Evolutionary conservation across 1,140 invertebrate genomes (phyloP), one percentile per base, ranked within the genome.

Genomic region (Parapsyche elsis): DNA sequence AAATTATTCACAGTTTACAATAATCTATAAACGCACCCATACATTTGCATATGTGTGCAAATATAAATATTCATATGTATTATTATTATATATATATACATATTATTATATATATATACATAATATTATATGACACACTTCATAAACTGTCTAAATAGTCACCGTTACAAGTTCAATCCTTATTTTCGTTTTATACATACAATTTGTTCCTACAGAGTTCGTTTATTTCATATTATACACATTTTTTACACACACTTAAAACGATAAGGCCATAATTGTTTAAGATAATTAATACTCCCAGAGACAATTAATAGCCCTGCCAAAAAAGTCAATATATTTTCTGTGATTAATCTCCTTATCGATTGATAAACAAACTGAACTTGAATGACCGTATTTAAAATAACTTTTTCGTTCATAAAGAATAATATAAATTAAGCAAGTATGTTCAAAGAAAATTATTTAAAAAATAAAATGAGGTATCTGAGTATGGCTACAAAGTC

Each of bases 301-400:
- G 38, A 71, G 77, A 61, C 57, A 71, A 38, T 77, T 71, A 64
- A 16, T 64, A 12, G 76, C 67, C 81, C 61, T 76, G 45, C 45
- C 77, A 67, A 71, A 59, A 38, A 79, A 81, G 80, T 83, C 81
- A 83, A 83, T 81, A 83, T 79, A 79, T 83, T 71, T 81, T 79
- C 81, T 83, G 81, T 64, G 77, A 81, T 71, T 12, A 61, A 71
- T 53, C 45, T 10, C 23, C 23, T 53, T 12, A 19, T 61, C 21
- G 5, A 1, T n/a, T 19, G 14, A 38, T 7, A 38, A 38, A 38
- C 30, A 38, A 38, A 38, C 7, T 38, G 30, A 38, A 38, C 30
- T 38, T 38, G 30, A 38, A 38, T 38, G 30, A 38, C 30, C 30
- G 30, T 38, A 38, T 38, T 38, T n/a, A n/a, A n/a, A n/a, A 38